Base-by-base conservation (phyloP, 2,888 invertebrate species). In the Ophion ellenae region DNA sequence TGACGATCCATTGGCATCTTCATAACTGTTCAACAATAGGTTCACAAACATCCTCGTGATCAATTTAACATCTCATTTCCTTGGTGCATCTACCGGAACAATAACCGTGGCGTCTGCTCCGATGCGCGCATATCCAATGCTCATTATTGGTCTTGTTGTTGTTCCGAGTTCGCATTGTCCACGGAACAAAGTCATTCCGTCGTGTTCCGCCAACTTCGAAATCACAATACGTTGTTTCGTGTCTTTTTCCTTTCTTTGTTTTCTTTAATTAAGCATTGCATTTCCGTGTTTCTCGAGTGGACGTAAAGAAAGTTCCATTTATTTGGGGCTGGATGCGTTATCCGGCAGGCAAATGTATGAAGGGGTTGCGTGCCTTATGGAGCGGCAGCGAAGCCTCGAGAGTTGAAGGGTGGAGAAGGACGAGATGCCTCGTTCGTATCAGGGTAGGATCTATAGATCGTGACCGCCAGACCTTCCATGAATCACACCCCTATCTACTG, bases 401-500 rank as follows among this genome's bases (percentile, higher is more conserved):
- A 84, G 71, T 76, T 32, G 70, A 59, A 80, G 84, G 59, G 28
- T 73, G 47, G 74, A 84, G 84, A 57, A 67, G 66, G 83, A 83
- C 69, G 82, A 82, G 90, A 89, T 91, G 91, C 91, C 92, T 91
- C 92, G 91, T 71, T 69, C 81, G 90, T 93, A 93, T 93, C 93
- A 85, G 89, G 73, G 88, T 66, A 83, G 87, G 90, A 93, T 93
- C 93, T 93, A 92, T 92, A 91, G 92, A 91, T 91, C 92, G 92
- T 89, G 89, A 88, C 86, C 89, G 90, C 90, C 83, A 91, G 92
- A 92, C 77, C 93, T 92, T 85, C 91, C 91, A 93, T 93, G 93
- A 93, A 93, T 93, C 93, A 93, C 93, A 89, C 90, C 90, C 91
- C 92, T 93, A 93, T 92, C 93, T 92, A 80, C 88, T 89, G 81